Percentiles rank a stretch among this genome's conserved stretches.
Conservation (phyloP, 2,113 vertebrate genomes). For the Gasterosteus aculeatus region DNA sequence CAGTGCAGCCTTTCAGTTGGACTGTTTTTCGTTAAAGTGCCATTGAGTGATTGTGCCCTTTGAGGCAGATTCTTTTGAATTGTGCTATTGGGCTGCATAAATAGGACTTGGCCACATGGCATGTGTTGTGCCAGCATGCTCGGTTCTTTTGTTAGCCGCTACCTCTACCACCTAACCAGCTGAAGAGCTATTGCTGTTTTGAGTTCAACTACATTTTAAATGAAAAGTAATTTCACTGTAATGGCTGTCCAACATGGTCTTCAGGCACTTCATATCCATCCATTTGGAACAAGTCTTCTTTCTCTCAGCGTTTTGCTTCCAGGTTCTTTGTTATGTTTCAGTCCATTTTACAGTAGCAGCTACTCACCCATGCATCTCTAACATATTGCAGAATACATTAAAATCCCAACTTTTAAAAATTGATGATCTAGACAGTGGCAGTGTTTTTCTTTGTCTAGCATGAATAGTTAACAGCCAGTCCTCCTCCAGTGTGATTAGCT, state of each 20-base stretch:
- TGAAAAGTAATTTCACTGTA: background rate
- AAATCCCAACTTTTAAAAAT: slow-evolving; percentile 68
- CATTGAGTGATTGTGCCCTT: background rate
- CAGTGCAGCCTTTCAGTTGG: background rate
- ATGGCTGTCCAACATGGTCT: background rate
- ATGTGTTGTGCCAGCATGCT: background rate
- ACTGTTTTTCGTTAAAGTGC: background rate
- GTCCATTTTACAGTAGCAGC: slow-evolving; percentile 16
- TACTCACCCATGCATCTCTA: slow-evolving; percentile 62
- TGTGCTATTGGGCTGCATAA: background rate
- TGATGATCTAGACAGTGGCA: slow-evolving; percentile 63
- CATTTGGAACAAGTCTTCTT: slow-evolving; percentile 31
- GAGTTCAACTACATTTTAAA: background rate
- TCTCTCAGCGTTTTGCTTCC: slow-evolving; percentile 29
- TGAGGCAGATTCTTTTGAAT: background rate
- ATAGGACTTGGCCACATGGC: background rate
- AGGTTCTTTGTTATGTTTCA: slow-evolving; percentile 40
- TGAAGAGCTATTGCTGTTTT: background rate
- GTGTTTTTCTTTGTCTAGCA: slow-evolving; percentile 60
- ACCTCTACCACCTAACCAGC: slow-evolving; percentile 8
- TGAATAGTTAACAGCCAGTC: background rate
- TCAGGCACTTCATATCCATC: background rate
- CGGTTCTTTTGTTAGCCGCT: slow-evolving; percentile 18
- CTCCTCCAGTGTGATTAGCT: background rate
- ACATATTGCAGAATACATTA: slow-evolving; percentile 68